Conservation (phyloP, 2,888 invertebrate species). For the Callosobruchus maculatus region DNA sequence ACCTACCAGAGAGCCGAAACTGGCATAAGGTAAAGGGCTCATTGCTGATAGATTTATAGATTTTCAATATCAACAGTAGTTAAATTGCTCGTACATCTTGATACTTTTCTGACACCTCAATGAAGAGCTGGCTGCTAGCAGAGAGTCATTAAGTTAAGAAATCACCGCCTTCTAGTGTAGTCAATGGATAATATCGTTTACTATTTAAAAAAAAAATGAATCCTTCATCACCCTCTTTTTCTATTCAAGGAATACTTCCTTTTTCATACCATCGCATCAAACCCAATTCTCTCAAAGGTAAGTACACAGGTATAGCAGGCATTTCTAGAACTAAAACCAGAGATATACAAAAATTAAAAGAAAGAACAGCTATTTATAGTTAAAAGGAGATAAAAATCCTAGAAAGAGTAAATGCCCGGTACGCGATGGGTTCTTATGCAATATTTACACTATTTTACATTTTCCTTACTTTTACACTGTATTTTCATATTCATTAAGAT, state of each 20-base stretch:
- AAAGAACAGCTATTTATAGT: slow-evolving; percentile 15
- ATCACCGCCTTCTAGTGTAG: no score
- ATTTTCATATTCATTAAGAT: background rate
- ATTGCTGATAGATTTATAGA: no score
- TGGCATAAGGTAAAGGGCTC: no score
- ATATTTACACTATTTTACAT: slow-evolving; percentile 22
- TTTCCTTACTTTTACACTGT: background rate
- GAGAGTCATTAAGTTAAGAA: no score
- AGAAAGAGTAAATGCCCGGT: slow-evolving; percentile 25
- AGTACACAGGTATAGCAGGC: slow-evolving; percentile 2
- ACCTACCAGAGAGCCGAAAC: no score
- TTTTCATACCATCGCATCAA: slow-evolving; percentile 4
- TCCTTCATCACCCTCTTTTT: no score
- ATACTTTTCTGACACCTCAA: no score
- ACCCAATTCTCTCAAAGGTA: background rate
- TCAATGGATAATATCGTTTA: no score
- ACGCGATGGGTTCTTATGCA: slow-evolving; percentile 19
- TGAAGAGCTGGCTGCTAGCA: no score
- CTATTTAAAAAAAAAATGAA: no score
- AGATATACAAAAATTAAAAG: slow-evolving; percentile 5
- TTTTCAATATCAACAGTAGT: no score
- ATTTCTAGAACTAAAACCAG: slow-evolving; percentile 2
- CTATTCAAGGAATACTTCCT: background rate
- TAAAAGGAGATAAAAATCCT: slow-evolving; percentile 19
- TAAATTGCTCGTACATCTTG: no score